phyloP scores from a whole-genome alignment of 2,113 vertebrate species.

The Takifugu flavidus region DNA sequence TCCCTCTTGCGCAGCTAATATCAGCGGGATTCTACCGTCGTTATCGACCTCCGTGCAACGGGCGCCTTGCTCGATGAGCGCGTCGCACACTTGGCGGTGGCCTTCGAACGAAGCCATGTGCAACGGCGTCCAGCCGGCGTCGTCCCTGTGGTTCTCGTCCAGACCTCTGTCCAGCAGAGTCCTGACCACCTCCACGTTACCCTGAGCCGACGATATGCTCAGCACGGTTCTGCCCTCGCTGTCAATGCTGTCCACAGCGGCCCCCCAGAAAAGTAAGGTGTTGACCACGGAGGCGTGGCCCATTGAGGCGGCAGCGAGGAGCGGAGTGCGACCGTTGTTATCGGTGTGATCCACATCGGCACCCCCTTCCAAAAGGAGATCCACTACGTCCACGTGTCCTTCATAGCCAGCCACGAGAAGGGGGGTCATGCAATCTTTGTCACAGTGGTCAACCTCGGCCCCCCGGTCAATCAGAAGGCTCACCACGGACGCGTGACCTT shows the following conservation, averaged over 20 bases:
- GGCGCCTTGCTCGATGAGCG: slow-evolving; percentile 96
- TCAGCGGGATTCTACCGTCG: slow-evolving; percentile 90
- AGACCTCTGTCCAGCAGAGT: slow-evolving; percentile 97
- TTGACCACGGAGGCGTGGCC: slow-evolving; percentile 95
- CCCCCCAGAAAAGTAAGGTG: slow-evolving; percentile 94
- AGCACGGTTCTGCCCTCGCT: slow-evolving; percentile 95
- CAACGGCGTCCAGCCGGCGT: slow-evolving; percentile 95
- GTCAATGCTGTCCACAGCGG: slow-evolving; percentile 95
- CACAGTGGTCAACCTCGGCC: slow-evolving; percentile 95
- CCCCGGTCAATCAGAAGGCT: slow-evolving; percentile 92
- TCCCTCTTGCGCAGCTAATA: slow-evolving; percentile 91
- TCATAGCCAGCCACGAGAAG: slow-evolving; percentile 96
- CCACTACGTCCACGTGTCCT: slow-evolving; percentile 95
- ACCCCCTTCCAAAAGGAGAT: slow-evolving; percentile 93
- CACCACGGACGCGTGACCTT: slow-evolving; percentile 92
- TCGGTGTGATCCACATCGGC: slow-evolving; percentile 96
- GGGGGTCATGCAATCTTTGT: slow-evolving; percentile 97
- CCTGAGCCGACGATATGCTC: slow-evolving; percentile 96
- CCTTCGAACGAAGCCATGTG: slow-evolving; percentile 98
- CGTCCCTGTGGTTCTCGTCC: slow-evolving; percentile 96
- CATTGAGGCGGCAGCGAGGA: slow-evolving; percentile 97
- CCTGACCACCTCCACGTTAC: slow-evolving; percentile 94
- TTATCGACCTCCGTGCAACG: slow-evolving; percentile 94
- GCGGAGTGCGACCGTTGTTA: slow-evolving; percentile 92
- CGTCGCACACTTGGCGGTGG: slow-evolving; percentile 91